These are phyloP conservation scores for Setipinna tenuifilis DNA, from an alignment of 2,797 vertebrate genomes.

Conservation along the genomic window DNA sequence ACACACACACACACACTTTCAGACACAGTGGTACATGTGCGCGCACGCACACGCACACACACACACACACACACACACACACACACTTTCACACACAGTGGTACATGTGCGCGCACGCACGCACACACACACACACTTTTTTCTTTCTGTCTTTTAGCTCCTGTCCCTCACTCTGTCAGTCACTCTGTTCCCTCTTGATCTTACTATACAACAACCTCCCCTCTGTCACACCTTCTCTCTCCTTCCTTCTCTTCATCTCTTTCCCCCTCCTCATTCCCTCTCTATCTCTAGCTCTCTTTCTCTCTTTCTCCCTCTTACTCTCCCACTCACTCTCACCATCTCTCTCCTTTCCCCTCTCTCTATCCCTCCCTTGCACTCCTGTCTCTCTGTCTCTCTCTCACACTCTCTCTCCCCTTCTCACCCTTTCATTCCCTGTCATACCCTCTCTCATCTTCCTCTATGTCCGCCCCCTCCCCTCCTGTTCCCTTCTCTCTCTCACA, in stretches of 20 bases:
- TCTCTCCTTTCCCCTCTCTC: too few relatives aligned
- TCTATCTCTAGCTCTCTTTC: too few relatives aligned
- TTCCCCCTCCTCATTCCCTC: background rate
- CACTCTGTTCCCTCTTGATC: background rate
- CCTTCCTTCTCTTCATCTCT: background rate
- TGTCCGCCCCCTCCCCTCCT: background rate
- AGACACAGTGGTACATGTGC: too few relatives aligned
- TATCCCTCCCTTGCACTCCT: too few relatives aligned
- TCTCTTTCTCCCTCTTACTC: background rate
- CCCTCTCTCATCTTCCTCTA: background rate
- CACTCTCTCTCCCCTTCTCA: background rate
- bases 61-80: too few relatives aligned
- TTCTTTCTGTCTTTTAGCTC: background rate
- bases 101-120: background rate
- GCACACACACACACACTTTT: background rate
- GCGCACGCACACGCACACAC: background rate
- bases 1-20: too few relatives aligned
- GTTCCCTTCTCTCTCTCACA: background rate
- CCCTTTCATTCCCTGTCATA: background rate
- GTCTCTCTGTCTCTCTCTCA: too few relatives aligned
- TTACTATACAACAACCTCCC: too few relatives aligned
- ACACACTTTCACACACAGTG: too few relatives aligned
- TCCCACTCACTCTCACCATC: background rate
- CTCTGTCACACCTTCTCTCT: background rate
- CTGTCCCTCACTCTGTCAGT: background rate